Evolutionary conservation across 1,140 invertebrate genomes (phyloP), one percentile per base, ranked within the genome.

Genomic region (Cotesia chilonis): DNA sequence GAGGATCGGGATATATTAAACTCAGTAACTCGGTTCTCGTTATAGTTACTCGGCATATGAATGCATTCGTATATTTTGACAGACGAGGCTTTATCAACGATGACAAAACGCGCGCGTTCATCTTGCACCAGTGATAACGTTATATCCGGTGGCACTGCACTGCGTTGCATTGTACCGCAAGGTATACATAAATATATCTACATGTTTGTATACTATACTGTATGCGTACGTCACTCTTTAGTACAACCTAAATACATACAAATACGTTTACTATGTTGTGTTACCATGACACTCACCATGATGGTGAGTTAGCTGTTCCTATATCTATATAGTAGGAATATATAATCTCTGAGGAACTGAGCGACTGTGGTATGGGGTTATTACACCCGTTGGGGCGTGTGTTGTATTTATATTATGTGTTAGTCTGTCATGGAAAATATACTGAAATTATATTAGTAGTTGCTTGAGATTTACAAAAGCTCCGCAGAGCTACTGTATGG

Each of bases 1-100:
- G 52, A 14, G 0, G 52, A 64, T 70, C 12, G 36, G 37, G 1
- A 28, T 35, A 70, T 55, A 60, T 37, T 37, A 35, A 51, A 47
- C 41, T 47, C 41, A 10, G 41, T 47, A 51, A 47, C 41, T 47
- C 41, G 41, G 41, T 47, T 47, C 41, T 6, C 41, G 41, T 7
- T 47, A 47, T 47, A 7, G 41, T 47, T 55, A 73, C 59, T 70
- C 61, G n/a, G 9, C 52, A 51, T 71, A 71, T 51, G 47, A 70
- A 64, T 63, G 59, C 60, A n/a, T 65, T 65, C 37, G 61, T 74
- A 67, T 70, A 51, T 74, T 74, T 71, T 55, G 68, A 74, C 66
- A 70, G 64, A 54, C 55, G 47, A 10, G 60, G 55, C 38, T 71
- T 74, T 74, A 71, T 68, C 37, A 68, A 71, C 59, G 54, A 59